Evolutionary conservation across 2,888 invertebrate species (phyloP).

Genomic region (Seira musarum): DNA sequence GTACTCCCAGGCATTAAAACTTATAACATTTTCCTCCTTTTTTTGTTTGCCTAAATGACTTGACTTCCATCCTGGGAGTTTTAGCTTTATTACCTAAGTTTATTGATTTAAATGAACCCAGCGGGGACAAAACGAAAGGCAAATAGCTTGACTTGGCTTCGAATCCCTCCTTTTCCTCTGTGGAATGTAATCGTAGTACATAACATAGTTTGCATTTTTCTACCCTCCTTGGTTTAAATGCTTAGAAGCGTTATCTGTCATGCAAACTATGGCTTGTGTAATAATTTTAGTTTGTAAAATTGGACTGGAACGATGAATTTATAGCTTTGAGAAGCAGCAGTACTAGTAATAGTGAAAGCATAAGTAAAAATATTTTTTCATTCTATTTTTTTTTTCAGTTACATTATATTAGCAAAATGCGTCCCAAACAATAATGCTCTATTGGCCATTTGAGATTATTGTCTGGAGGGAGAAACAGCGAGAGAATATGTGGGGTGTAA

Average conservation of each 20-base stretch:
- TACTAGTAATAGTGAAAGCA: no score
- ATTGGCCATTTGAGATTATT: slow-evolving; percentile 47
- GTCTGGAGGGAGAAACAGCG: slow-evolving; percentile 33
- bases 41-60: background rate
- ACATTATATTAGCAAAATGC: background rate
- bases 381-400: background rate
- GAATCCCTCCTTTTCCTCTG: background rate
- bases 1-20: background rate
- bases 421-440: slow-evolving; percentile 28
- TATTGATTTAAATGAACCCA: slow-evolving; percentile 6
- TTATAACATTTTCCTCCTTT: background rate
- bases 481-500: slow-evolving; percentile 29
- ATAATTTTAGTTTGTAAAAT: background rate
- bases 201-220: no score
- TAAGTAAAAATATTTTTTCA: background rate
- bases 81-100: slow-evolving; percentile 9
- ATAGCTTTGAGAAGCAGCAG: background rate
- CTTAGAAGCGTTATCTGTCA: background rate
- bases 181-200: no score
- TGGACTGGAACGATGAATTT: background rate
- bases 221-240: background rate
- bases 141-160: background rate
- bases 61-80: background rate
- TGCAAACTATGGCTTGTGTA: background rate
- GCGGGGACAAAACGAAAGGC: background rate